A percentile compares a stretch with the other conserved stretches of the same genome.
Evolutionary conservation across 1,140 invertebrate genomes (phyloP).

Genomic region (Philotrypesis tridentata): DNA sequence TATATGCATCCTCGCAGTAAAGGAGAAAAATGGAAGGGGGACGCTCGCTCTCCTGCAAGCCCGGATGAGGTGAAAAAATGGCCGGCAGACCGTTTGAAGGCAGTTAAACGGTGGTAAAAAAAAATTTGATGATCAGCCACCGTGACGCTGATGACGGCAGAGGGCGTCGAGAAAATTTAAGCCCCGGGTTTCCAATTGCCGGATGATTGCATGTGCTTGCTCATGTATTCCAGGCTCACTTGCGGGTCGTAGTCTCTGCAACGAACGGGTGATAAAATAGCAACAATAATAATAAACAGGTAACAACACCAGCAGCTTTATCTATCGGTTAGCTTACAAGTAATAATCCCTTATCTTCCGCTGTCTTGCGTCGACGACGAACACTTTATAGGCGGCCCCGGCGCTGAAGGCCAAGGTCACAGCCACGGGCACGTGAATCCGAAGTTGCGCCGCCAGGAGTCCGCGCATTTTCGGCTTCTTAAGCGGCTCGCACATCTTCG

Average conservation of each 20-base stretch:
- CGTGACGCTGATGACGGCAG: not conserved
- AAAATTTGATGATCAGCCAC: not conserved
- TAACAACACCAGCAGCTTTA: too few species aligned
- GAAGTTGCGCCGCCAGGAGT: not conserved
- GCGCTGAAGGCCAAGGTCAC: not conserved
- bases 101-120: not conserved
- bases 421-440: not conserved
- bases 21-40: too few species aligned
- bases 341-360: not conserved
- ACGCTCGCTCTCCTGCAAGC: too few species aligned
- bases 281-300: too few species aligned
- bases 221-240: not conserved
- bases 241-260: slow-evolving; percentile 34
- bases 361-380: not conserved
- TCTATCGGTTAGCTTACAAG: not conserved
- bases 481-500: not conserved
- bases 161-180: not conserved
- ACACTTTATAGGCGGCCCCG: not conserved
- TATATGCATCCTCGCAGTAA: slow-evolving; percentile 5
- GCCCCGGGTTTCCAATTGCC: not conserved
- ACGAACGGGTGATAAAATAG: not conserved
- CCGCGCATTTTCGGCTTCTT: slow-evolving; percentile 7
- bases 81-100: not conserved
- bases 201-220: not conserved
- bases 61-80: too few species aligned